phyloP scores from a whole-genome alignment of 2,113 vertebrate genomes.

The Gobio gobio region DNA sequence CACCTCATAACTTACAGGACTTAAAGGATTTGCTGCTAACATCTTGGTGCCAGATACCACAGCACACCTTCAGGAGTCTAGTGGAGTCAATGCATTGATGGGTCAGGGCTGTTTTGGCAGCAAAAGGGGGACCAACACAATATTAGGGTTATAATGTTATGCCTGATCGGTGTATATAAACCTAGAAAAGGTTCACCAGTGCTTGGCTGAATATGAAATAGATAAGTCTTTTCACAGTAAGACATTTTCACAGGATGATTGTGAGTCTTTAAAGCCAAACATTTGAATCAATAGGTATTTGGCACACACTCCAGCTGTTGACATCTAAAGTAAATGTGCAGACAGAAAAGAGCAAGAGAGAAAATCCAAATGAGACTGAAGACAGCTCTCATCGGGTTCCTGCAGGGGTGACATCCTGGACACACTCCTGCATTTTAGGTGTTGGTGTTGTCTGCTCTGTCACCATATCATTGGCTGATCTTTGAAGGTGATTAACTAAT shows the following conservation, averaged over 20 bases:
- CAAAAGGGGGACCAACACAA: no score
- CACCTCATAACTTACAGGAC: no score
- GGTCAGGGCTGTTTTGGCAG: no score
- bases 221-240: background rate
- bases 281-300: background rate
- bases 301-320: background rate
- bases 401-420: background rate
- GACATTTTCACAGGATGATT: background rate
- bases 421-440: background rate
- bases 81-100: no score
- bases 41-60: no score
- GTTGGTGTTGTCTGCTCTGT: slow-evolving; percentile 73
- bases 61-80: no score
- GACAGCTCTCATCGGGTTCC: background rate
- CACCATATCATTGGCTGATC: slow-evolving; percentile 70
- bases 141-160: no score
- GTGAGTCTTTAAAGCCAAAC: background rate
- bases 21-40: no score
- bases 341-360: background rate
- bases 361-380: background rate
- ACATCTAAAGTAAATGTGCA: background rate
- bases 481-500: slow-evolving; percentile 19
- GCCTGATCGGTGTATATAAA: no score
- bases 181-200: no score
- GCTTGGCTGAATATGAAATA: no score